Evolutionary conservation across 1,140 invertebrate genomes (phyloP), one percentile per base, ranked within the genome.

Genomic region (Andricus grossulariae): DNA sequence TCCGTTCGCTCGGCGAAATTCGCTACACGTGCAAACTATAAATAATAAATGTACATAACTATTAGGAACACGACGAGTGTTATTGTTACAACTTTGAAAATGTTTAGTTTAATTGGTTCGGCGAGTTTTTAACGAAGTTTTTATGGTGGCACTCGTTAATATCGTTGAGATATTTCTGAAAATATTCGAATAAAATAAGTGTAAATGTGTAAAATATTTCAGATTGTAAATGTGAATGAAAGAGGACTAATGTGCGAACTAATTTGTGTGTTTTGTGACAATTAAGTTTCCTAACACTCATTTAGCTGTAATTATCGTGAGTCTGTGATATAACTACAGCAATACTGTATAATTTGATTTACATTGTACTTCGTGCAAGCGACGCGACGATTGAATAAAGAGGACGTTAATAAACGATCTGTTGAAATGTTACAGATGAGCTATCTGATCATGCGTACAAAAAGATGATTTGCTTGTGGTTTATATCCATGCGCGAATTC

Each of bases 281-380:
- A 66, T 39, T 66, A 16, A 16, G 15, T 83, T 82, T 79, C 82
- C 21, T 80, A 81, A 81, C 71, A 70, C 79, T 78, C 60, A 57
- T 82, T 85, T 88, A 87, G 81, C 76, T 82, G 55, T 82, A 87
- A 85, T 88, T 87, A 85, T 87, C 85, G 83, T 82, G 76, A 83
- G 73, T 80, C 84, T 84, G 85, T 66, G 60, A 66, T 66, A 66
- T 66, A 66, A 39, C 25, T 16, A 45, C 60, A 66, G 25, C 6
- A n/a, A 21, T 66, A 66, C 60, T 66, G 74, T 84, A 81, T 83
- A 82, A 88, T 88, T 87, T 87, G 82, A 86, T 87, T 84, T 81
- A 80, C 85, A 83, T 66, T 66, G 32, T 66, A 66, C n/a, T 45
- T 79, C 76, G 77, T 75, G 70, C 50, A 66, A 82, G 57, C 71